Evolutionary conservation across 2,888 invertebrate genomes (phyloP).

Genomic region (Chloromyia formosa): DNA sequence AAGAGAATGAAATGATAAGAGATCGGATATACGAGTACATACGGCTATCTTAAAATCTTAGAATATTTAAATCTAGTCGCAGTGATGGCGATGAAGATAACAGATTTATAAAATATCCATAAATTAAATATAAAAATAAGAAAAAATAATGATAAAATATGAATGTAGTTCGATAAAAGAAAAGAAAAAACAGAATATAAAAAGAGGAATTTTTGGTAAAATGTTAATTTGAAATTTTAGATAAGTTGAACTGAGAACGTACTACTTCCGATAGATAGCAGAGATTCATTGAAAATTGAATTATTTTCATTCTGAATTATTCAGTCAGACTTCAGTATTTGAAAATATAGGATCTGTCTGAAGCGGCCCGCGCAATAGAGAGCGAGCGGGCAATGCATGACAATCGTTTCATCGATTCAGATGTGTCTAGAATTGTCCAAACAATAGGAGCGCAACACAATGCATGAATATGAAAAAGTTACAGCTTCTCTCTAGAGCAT

Average conservation of each 20-base stretch:
- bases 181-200: neutral
- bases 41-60: neutral
- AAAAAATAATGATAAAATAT: neutral
- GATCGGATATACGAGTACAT: conserved; percentile 1
- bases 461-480: no score
- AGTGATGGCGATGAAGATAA: conserved; percentile 5
- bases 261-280: no score
- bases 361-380: no score
- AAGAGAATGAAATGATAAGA: neutral
- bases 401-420: no score
- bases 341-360: no score
- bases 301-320: no score
- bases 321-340: no score
- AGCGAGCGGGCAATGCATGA: no score
- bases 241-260: neutral
- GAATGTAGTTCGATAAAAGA: neutral
- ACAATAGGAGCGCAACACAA: no score
- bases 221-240: neutral
- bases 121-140: conserved; percentile 14
- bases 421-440: no score
- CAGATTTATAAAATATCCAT: conserved; percentile 2
- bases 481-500: no score
- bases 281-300: no score
- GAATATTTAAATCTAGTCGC: neutral
- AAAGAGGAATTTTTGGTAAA: neutral